These are phyloP conservation scores for Leucophenga varia DNA, from an alignment of 1,140 invertebrate genomes.

Conservation along the genomic window DNA sequence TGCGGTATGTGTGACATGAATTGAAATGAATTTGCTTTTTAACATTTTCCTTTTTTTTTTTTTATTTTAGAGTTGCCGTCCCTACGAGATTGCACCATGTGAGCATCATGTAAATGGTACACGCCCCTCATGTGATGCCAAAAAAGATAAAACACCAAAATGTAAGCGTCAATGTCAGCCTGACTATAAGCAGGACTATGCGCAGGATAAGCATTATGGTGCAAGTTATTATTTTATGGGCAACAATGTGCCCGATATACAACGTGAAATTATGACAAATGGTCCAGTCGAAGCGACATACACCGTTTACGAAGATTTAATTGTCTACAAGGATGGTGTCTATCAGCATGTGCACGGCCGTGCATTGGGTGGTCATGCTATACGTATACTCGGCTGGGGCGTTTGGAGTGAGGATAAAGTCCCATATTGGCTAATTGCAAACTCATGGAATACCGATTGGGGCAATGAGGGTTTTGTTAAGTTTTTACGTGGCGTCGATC, in stretches of 20 bases:
- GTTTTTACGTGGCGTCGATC: conserved; percentile 81
- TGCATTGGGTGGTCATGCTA: conserved; percentile 83
- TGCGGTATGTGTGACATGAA: conserved; percentile 55
- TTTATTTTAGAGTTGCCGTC: conserved; percentile 70
- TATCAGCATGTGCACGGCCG: conserved; percentile 79
- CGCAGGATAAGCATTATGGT: conserved; percentile 78
- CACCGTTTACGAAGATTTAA: conserved; percentile 85
- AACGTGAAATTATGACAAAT: conserved; percentile 81
- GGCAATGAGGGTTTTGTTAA: conserved; percentile 85
- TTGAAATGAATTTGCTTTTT: not conserved
- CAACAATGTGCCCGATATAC: conserved; percentile 70
- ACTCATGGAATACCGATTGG: conserved; percentile 93
- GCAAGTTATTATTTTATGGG: conserved; percentile 71
- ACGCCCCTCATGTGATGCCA: conserved; percentile 68
- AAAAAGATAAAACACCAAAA: conserved; percentile 70
- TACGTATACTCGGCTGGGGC: conserved; percentile 88
- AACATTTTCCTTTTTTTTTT: not conserved
- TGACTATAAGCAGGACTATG: conserved; percentile 71
- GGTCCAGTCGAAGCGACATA: conserved; percentile 92
- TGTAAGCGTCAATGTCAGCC: conserved; percentile 72
- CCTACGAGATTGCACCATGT: conserved; percentile 82
- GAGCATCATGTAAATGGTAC: conserved; percentile 86
- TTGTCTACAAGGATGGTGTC: conserved; percentile 83
- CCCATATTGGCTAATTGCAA: conserved; percentile 89
- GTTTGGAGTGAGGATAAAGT: conserved; percentile 66